Conservation (phyloP, 2,113 vertebrate species). For the Andinoacara biseriatus region DNA sequence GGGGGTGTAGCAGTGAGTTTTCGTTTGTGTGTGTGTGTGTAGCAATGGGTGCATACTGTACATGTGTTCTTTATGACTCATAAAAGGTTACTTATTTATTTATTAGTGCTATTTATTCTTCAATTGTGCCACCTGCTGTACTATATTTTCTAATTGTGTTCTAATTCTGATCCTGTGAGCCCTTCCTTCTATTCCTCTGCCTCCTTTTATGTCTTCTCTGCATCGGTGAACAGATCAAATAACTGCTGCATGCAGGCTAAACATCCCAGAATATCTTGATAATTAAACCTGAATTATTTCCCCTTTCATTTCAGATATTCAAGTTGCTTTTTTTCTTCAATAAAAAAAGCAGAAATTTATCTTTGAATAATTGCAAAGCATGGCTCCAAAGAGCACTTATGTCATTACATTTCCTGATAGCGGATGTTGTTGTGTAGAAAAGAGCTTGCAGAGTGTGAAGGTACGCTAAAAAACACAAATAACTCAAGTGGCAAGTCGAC, state of each 20-base stretch:
- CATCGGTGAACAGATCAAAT: constrained; percentile 20
- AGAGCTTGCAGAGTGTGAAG: background rate
- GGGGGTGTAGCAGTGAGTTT: background rate
- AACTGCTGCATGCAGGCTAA: background rate
- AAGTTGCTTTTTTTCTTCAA: background rate
- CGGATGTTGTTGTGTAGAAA: constrained; percentile 1
- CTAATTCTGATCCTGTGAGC: background rate
- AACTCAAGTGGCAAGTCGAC: background rate
- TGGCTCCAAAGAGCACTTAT: background rate
- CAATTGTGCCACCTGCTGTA: background rate
- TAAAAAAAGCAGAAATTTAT: background rate
- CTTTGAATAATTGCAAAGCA: background rate
- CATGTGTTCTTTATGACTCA: constrained; percentile 39
- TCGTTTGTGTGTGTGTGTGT: background rate
- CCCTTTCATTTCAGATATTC: background rate
- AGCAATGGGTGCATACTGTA: constrained; percentile 7
- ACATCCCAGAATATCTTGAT: background rate
- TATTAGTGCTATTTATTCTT: constrained; percentile 13
- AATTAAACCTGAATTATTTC: background rate
- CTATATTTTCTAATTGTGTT: background rate
- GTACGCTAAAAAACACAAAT: background rate
- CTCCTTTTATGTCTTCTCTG: constrained; percentile 30
- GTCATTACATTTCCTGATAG: background rate
- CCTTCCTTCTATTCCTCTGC: background rate
- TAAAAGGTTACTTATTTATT: constrained; percentile 6